Conservation (phyloP, 2,797 vertebrate genomes). For the Antennarius maculatus region DNA sequence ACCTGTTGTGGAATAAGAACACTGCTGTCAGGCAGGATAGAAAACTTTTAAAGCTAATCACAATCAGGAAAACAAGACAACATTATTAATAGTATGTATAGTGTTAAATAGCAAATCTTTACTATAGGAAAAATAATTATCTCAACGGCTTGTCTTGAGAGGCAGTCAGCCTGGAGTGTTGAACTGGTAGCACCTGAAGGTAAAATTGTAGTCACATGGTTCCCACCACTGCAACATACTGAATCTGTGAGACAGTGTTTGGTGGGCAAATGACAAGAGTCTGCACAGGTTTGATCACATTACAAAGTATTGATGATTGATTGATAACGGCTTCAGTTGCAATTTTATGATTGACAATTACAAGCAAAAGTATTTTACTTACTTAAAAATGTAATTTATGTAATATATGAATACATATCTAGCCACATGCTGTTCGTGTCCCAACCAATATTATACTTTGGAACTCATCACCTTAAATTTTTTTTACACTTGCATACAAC, state of each 20-base stretch:
- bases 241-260: not conserved
- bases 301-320: not conserved
- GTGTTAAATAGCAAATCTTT: too few relatives aligned
- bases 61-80: too few relatives aligned
- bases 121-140: too few relatives aligned
- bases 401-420: too few relatives aligned
- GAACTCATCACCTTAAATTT: too few relatives aligned
- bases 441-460: not conserved
- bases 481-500: too few relatives aligned
- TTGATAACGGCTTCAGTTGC: too few relatives aligned
- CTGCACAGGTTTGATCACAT: not conserved
- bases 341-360: too few relatives aligned
- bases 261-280: conserved; percentile 15
- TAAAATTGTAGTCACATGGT: conserved; percentile 62
- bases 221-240: not conserved
- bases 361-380: too few relatives aligned
- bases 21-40: not conserved
- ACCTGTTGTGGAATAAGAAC: not conserved
- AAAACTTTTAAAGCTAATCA: too few relatives aligned
- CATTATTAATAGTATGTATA: too few relatives aligned
- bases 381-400: too few relatives aligned
- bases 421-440: not conserved
- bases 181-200: conserved; percentile 33
- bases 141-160: not conserved
- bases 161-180: conserved; percentile 52